phyloP scores from a whole-genome alignment of 2,797 vertebrate species.

The Hipposideros larvatus region DNA sequence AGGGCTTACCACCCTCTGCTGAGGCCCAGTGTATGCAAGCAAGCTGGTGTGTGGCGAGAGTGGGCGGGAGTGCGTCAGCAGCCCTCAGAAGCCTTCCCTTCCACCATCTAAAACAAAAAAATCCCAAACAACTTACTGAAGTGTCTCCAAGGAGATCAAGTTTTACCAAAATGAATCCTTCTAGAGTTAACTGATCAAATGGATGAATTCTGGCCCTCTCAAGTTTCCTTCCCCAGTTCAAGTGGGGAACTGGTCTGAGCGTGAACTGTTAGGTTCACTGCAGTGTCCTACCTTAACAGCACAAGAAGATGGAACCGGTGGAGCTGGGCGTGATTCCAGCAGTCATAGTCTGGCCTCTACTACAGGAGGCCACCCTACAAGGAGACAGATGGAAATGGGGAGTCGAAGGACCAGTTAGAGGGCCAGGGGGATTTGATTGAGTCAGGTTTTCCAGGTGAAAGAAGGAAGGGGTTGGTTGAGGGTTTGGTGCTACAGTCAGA shows the following conservation, averaged over 20 bases:
- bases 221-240: neutral
- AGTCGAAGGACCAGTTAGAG: neutral
- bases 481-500: conserved; percentile 78
- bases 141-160: conserved; percentile 57
- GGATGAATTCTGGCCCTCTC: conserved; percentile 14
- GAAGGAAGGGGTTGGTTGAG: conserved; percentile 25
- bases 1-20: neutral
- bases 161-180: conserved; percentile 58
- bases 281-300: neutral
- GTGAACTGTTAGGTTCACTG: neutral
- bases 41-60: neutral
- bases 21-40: neutral
- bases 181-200: conserved; percentile 33
- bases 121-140: conserved; percentile 63
- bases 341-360: neutral
- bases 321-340: neutral
- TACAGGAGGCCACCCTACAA: neutral
- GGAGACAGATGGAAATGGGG: neutral
- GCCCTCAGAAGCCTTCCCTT: conserved; percentile 39
- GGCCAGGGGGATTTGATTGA: neutral
- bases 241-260: neutral
- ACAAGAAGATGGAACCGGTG: neutral
- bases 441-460: conserved; percentile 10
- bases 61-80: neutral
- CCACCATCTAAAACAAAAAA: neutral